These are phyloP conservation scores for Anthrax anthrax DNA, from an alignment of 2,888 invertebrate genomes.

Conservation along the genomic window DNA sequence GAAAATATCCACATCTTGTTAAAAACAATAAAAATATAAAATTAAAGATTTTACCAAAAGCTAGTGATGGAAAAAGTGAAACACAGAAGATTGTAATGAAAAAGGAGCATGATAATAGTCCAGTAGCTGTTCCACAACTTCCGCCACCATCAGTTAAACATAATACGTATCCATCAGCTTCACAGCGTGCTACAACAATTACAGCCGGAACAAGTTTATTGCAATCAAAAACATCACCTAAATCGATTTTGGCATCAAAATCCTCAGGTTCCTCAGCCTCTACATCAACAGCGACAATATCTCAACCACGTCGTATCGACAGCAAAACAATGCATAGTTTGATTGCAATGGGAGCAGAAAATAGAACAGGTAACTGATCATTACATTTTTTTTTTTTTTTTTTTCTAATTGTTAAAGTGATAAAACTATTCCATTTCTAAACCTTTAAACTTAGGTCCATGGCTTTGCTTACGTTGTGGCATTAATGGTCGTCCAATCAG, in stretches of 20 bases:
- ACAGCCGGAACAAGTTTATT: background rate
- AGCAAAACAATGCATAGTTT: constrained; percentile 46
- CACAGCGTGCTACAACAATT: background rate
- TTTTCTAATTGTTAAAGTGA: too few relatives aligned
- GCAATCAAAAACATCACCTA: background rate
- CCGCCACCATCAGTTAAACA: background rate
- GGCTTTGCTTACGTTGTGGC: constrained; percentile 67
- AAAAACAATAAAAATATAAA: constrained; percentile 78
- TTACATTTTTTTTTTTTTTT: background rate
- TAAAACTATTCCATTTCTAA: background rate
- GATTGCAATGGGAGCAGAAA: constrained; percentile 45
- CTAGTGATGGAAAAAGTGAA: constrained; percentile 9
- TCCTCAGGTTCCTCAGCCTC: constrained; percentile 5
- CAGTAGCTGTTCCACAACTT: background rate
- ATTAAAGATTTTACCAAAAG: constrained; percentile 63
- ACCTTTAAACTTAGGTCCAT: constrained; percentile 40
- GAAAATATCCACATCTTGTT: constrained; percentile 76
- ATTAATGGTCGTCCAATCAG: constrained; percentile 50
- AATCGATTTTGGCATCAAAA: background rate
- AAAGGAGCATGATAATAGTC: constrained; percentile 12
- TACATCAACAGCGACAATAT: constrained; percentile 8
- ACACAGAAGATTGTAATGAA: constrained; percentile 24
- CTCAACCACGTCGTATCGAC: constrained; percentile 40
- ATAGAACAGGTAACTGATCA: constrained; percentile 37
- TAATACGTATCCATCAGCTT: background rate